Percentiles rank a stretch among this genome's conserved stretches.
These are phyloP conservation scores for Trididemnum clinides DNA, from an alignment of 23 tunicate species.

Conservation along the genomic window DNA sequence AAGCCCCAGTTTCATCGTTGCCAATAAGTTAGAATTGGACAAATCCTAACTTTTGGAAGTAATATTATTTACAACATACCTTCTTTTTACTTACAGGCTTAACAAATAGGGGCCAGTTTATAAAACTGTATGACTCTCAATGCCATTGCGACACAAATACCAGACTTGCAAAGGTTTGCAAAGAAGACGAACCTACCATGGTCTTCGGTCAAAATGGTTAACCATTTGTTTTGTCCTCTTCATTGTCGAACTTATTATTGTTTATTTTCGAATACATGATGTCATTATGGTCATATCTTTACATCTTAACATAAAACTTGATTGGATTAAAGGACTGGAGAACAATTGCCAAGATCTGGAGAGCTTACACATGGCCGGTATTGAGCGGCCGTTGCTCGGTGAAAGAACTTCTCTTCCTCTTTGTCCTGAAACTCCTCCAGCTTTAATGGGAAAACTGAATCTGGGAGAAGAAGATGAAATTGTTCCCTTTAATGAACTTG, in stretches of 20 bases:
- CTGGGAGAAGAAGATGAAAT: constrained; percentile 50
- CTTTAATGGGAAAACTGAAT: constrained; percentile 54
- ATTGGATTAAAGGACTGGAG: constrained; percentile 76
- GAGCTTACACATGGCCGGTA: neutral
- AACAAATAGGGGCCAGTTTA: neutral
- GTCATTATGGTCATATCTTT: constrained; percentile 68
- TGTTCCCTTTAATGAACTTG: constrained; percentile 25
- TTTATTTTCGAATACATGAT: constrained; percentile 71
- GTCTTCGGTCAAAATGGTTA: constrained; percentile 60
- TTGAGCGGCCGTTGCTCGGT: constrained; percentile 12
- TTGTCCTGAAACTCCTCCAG: constrained; percentile 66
- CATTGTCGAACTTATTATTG: constrained; percentile 50
- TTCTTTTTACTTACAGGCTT: neutral
- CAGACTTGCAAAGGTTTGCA: constrained; percentile 39
- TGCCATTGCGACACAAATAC: constrained; percentile 14
- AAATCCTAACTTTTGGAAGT: too few species aligned
- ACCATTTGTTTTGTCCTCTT: constrained; percentile 47
- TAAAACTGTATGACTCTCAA: constrained; percentile 1
- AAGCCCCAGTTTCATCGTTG: too few species aligned
- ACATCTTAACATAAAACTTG: constrained; percentile 68
- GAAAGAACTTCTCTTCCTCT: constrained; percentile 15
- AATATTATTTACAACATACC: too few species aligned
- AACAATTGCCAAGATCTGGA: constrained; percentile 51
- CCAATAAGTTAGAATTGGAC: too few species aligned
- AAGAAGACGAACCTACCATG: constrained; percentile 45